Conservation (phyloP, 2,888 invertebrate genomes). For the Drosophila merina region DNA sequence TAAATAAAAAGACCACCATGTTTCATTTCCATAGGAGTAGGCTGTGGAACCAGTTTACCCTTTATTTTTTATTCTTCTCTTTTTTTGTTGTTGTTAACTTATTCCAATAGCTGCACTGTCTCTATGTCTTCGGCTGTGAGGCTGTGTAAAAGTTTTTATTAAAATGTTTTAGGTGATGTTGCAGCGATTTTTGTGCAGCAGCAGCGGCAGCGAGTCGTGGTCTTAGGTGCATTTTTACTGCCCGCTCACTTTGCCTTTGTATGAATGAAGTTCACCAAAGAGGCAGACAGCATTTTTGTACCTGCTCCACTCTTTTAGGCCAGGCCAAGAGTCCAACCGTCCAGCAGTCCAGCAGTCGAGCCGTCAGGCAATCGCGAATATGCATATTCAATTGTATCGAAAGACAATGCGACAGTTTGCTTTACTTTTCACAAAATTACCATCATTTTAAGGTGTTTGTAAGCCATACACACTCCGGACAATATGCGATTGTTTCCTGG, state of each 20-base stretch:
- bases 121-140: conserved; percentile 11
- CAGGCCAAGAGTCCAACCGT: conserved; percentile 1
- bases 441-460: conserved; percentile 37
- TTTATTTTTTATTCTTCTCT: conserved; percentile 46
- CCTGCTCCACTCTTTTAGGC: conserved; percentile 17
- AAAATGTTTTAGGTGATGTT: conserved; percentile 44
- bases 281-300: conserved; percentile 71
- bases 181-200: conserved; percentile 38
- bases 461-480: conserved; percentile 6
- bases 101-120: conserved; percentile 32
- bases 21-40: conserved; percentile 61
- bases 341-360: conserved; percentile 24
- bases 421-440: conserved; percentile 26
- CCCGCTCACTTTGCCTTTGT: conserved; percentile 55
- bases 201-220: conserved; percentile 1
- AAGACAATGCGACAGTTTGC: conserved; percentile 44
- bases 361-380: conserved; percentile 25
- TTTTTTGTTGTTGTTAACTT: conserved; percentile 1
- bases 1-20: conserved; percentile 59
- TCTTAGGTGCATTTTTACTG: conserved; percentile 11
- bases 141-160: conserved; percentile 42
- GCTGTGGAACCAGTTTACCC: conserved; percentile 57
- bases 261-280: conserved; percentile 74
- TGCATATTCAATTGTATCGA: conserved; percentile 51
- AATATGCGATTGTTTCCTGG: not conserved